phyloP scores from a whole-genome alignment of 2,888 invertebrate species.

The Conistra vaccinii region DNA sequence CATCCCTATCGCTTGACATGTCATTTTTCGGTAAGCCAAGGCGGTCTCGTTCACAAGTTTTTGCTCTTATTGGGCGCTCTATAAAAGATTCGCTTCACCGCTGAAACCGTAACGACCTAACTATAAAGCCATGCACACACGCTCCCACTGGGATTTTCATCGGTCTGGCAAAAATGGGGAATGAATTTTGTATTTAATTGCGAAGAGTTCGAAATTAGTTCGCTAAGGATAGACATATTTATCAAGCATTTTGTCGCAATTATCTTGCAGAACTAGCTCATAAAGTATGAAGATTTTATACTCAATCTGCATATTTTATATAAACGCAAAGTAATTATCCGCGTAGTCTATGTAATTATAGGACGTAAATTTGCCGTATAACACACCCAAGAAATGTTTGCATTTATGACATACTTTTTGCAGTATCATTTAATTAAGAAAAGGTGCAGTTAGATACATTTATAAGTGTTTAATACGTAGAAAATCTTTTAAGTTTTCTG shows the following conservation, averaged over 20 bases:
- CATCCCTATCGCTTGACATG: conserved; percentile 61
- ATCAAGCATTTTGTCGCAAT: conserved; percentile 8
- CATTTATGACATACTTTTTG: neutral
- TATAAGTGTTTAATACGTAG: no score
- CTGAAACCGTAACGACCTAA: conserved; percentile 57
- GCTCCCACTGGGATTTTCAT: conserved; percentile 14
- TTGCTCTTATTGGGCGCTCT: conserved; percentile 66
- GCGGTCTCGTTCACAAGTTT: conserved; percentile 60
- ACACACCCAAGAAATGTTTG: neutral
- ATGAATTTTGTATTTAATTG: conserved; percentile 12
- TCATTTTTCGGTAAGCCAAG: conserved; percentile 67
- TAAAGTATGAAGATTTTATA: conserved; percentile 30
- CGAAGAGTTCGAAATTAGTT: neutral
- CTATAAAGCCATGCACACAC: conserved; percentile 56
- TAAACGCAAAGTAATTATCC: conserved; percentile 29
- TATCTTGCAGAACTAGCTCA: conserved; percentile 15
- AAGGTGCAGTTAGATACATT: neutral
- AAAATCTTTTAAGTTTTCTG: neutral
- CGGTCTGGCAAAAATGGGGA: conserved; percentile 17
- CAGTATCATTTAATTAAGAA: neutral
- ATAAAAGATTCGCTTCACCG: conserved; percentile 69
- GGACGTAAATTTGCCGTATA: neutral
- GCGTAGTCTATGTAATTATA: conserved; percentile 24
- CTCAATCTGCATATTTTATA: conserved; percentile 41
- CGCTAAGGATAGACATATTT: neutral